phyloP scores from a whole-genome alignment of 37 sponge, comb jelly and placozoan genomes.

The Beroe forskalii region DNA sequence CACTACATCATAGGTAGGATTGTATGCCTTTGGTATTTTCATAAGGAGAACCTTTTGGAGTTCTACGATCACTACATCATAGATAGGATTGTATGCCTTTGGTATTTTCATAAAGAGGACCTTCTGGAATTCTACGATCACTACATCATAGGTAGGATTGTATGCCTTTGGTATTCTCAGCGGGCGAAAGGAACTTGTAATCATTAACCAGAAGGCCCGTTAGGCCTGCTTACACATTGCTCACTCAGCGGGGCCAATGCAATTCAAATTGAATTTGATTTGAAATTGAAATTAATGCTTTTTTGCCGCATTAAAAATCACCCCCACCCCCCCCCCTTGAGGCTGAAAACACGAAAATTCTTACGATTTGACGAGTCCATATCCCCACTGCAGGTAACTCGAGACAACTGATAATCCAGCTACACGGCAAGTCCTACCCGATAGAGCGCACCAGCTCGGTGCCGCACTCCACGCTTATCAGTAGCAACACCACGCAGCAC shows the following conservation, averaged over 20 bases:
- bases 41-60: not conserved
- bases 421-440: slow-evolving; percentile 19
- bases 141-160: slow-evolving; percentile 51
- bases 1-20: slow-evolving; percentile 36
- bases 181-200: too few species aligned
- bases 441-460: not conserved
- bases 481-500: not conserved
- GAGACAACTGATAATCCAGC: slow-evolving; percentile 51
- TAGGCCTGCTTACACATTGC: too few species aligned
- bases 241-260: too few species aligned
- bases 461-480: slow-evolving; percentile 1
- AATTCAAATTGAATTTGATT: too few species aligned
- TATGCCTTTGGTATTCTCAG: too few species aligned
- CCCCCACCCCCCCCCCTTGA: too few species aligned
- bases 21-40: not conserved
- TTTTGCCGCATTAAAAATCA: too few species aligned
- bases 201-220: too few species aligned
- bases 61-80: slow-evolving; percentile 14
- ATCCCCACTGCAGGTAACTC: slow-evolving; percentile 7
- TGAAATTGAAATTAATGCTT: too few species aligned
- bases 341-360: too few species aligned
- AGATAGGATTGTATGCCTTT: not conserved
- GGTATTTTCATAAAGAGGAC: slow-evolving; percentile 5
- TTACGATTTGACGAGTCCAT: too few species aligned
- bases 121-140: slow-evolving; percentile 1